phyloP scores from a whole-genome alignment of 37 sponge, comb jelly and placozoan genomes.

The Halisarca cf. caerulea region DNA sequence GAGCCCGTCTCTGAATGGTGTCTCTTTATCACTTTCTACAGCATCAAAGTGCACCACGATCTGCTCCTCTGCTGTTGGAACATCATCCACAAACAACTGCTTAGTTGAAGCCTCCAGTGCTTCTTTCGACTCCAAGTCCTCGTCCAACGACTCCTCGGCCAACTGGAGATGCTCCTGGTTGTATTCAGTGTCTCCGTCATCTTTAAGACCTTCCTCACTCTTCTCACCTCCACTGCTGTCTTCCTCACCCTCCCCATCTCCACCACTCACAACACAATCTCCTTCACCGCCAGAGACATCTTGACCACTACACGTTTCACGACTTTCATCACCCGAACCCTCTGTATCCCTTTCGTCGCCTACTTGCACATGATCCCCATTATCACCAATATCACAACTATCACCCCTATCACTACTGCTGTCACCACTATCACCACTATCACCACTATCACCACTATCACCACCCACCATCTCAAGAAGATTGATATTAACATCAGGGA shows the following conservation, averaged over 20 bases:
- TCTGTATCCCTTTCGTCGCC: background rate
- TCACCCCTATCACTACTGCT: background rate
- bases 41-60: slow-evolving; percentile 7
- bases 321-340: background rate
- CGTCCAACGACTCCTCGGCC: background rate
- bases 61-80: background rate
- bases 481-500: background rate
- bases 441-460: background rate
- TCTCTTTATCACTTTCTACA: background rate
- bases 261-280: background rate
- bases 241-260: background rate
- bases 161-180: background rate
- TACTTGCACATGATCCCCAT: background rate
- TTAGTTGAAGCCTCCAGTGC: background rate
- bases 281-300: background rate
- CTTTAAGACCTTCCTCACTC: background rate
- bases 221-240: background rate
- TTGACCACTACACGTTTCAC: too few relatives aligned
- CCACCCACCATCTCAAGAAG: background rate
- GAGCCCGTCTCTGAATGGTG: too few relatives aligned
- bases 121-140: background rate
- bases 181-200: background rate
- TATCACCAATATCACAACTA: background rate
- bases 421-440: background rate
- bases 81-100: background rate